These are phyloP conservation scores for Phytoseiulus persimilis DNA, from an alignment of 2,888 invertebrate species.

Conservation along the genomic window DNA sequence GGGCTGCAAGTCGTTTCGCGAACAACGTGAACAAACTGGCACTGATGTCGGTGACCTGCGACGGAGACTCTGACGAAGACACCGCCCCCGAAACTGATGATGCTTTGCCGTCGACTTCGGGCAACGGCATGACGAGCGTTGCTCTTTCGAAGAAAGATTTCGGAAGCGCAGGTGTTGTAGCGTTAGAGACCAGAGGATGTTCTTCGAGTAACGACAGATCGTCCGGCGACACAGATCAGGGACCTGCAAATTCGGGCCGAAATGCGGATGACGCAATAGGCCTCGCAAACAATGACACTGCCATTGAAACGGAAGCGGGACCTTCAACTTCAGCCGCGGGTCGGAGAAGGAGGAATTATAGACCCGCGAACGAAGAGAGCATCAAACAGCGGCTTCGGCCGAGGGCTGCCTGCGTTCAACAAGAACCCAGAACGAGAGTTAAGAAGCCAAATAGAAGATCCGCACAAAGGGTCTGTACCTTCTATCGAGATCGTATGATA, in stretches of 20 bases:
- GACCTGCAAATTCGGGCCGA: neutral
- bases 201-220: neutral
- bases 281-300: neutral
- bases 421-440: neutral
- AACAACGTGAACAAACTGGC: neutral
- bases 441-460: neutral
- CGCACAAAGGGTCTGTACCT: neutral
- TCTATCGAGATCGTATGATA: neutral
- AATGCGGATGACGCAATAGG: neutral
- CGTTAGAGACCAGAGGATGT: neutral
- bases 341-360: too few species aligned
- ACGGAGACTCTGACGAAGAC: conserved; percentile 6
- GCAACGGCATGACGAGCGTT: neutral
- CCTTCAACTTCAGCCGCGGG: neutral
- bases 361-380: neutral
- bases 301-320: neutral
- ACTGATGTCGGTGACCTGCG: neutral
- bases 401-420: neutral
- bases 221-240: neutral
- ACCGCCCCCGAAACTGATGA: conserved; percentile 9
- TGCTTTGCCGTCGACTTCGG: neutral
- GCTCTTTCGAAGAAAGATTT: neutral
- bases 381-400: neutral
- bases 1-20: neutral
- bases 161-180: neutral